phyloP scores from a whole-genome alignment of 1,140 invertebrate species.

The Drosophila erecta region DNA sequence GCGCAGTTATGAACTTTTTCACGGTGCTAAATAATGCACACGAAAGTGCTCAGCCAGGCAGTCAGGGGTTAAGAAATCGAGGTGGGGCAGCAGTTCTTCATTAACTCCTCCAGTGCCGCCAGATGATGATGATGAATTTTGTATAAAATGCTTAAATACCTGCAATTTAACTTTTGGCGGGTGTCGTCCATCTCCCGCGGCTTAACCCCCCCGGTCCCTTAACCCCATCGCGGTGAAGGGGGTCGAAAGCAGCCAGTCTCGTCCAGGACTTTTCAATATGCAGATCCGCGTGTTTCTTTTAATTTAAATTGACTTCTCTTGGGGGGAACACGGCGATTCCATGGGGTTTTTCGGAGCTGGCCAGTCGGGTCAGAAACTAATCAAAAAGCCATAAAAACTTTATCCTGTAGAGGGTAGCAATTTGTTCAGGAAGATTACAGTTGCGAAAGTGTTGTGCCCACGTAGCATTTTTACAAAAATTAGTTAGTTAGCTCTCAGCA shows the following conservation, averaged over 20 bases:
- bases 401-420: constrained; percentile 22
- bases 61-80: constrained; percentile 21
- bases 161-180: constrained; percentile 81
- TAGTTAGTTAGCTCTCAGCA: no score
- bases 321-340: constrained; percentile 30
- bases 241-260: background rate
- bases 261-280: constrained; percentile 62
- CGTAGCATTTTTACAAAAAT: background rate
- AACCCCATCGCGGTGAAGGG: background rate
- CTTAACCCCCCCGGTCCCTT: background rate
- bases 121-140: constrained; percentile 78
- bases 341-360: constrained; percentile 24
- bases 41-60: constrained; percentile 50
- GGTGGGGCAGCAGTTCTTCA: constrained; percentile 24
- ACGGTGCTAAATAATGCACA: constrained; percentile 81
- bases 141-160: constrained; percentile 84
- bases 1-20: constrained; percentile 81
- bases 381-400: constrained; percentile 82
- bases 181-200: constrained; percentile 32
- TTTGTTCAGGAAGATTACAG: background rate
- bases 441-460: no score
- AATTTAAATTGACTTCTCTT: constrained; percentile 76
- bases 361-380: constrained; percentile 65
- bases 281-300: constrained; percentile 62
- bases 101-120: constrained; percentile 60